These are phyloP conservation scores for Volucella zonaria DNA, from an alignment of 2,888 invertebrate species.

Conservation along the genomic window DNA sequence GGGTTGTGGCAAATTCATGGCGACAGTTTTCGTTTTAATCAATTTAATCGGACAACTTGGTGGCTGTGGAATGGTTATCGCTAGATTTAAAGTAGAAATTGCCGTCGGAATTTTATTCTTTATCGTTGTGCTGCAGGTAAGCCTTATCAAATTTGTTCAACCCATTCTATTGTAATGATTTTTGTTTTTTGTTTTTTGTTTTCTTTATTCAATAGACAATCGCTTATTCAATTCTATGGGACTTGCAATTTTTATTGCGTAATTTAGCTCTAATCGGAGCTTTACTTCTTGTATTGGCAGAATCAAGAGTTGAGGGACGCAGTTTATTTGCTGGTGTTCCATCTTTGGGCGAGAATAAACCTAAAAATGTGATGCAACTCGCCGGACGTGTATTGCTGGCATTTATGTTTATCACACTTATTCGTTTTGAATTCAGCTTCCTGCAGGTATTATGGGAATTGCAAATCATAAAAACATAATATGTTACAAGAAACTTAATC, in stretches of 20 bases:
- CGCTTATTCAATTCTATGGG: constrained; percentile 99
- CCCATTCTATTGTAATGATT: not conserved
- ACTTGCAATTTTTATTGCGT: constrained; percentile 96
- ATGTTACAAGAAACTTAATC: constrained; percentile 30
- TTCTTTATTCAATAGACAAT: constrained; percentile 87
- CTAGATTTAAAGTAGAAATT: constrained; percentile 94
- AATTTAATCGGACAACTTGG: constrained; percentile 98
- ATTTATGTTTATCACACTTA: constrained; percentile 98
- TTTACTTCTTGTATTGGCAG: constrained; percentile 97
- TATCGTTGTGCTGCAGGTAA: constrained; percentile 97
- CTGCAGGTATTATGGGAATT: constrained; percentile 86
- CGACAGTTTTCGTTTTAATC: constrained; percentile 96
- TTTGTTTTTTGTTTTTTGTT: constrained; percentile 75
- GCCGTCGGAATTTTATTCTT: constrained; percentile 96
- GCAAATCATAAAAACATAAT: not conserved
- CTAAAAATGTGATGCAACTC: constrained; percentile 97
- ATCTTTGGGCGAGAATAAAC: constrained; percentile 95
- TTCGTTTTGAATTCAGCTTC: constrained; percentile 95
- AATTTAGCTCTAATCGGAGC: constrained; percentile 99
- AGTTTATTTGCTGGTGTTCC: constrained; percentile 98
- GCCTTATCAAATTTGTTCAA: constrained; percentile 49
- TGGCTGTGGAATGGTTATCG: constrained; percentile 97
- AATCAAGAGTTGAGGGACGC: constrained; percentile 95
- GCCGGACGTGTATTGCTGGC: constrained; percentile 97
- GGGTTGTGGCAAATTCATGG: constrained; percentile 97